Percentiles rank a stretch among this genome's conserved stretches.
Conservation (phyloP, 2,797 vertebrate genomes). For the Melopsittacus undulatus region DNA sequence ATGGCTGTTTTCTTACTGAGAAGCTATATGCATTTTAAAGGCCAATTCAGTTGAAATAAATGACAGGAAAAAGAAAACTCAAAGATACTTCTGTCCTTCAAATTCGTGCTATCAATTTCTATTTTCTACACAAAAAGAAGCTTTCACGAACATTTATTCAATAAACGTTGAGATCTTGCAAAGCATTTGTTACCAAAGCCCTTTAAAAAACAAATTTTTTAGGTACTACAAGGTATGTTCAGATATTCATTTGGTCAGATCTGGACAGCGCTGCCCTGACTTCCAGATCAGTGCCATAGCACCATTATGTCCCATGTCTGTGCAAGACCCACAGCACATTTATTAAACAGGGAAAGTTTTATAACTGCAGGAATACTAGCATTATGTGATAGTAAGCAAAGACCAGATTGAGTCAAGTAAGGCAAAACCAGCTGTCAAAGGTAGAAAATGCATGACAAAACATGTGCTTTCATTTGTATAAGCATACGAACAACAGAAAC, state of each 20-base stretch:
- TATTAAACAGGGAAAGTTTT: background rate
- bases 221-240: background rate
- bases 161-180: background rate
- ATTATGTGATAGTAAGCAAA: background rate
- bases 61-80: background rate
- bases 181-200: background rate
- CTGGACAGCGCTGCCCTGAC: background rate
- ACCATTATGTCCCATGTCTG: accelerated
- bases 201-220: background rate
- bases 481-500: constrained; percentile 22
- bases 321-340: background rate
- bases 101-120: background rate
- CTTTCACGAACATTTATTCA: background rate
- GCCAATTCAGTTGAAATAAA: background rate
- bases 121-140: background rate
- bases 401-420: background rate
- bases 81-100: background rate
- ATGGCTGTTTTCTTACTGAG: background rate
- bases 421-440: constrained; percentile 15
- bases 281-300: background rate
- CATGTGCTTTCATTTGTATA: constrained; percentile 21
- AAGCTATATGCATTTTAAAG: background rate
- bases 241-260: background rate
- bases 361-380: background rate
- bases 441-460: background rate